Base-by-base conservation (phyloP, 2,113 vertebrate genomes). In the Peucedramus taeniatus region DNA sequence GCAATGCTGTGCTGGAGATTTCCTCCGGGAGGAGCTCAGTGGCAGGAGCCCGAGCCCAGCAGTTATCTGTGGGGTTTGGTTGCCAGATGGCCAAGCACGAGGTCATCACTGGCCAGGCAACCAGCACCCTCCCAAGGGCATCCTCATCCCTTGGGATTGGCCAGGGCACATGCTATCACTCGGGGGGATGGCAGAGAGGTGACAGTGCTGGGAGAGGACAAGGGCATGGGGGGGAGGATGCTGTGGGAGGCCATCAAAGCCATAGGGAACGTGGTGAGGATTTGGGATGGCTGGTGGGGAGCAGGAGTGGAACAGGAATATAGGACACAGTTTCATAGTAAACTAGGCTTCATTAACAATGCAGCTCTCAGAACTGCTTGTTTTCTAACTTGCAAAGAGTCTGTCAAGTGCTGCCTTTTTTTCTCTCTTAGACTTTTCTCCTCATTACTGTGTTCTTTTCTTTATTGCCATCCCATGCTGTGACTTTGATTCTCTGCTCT, bases 401-500 rank as follows among this genome's bases (percentile, higher is more conserved):
- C 94, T 97, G 95, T 96, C 87, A 96, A 96, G 83, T 95, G 86
- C 77, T 90, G 87, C 77, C 85, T 94, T 94, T 92, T 96, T 96
- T 96, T 66, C 79, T 85, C 81, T 79, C 79, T 64, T 35, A 96
- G 90, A 86, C 85, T 90, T 70, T 92, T 64, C 90, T 93, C 76
- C 94, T 97, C 96, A 94, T 96, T 96, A 96, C 90, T 93, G 72
- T 94, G 71, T 96, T 96, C 94, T 95, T 95, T 90, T 87, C 87
- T 94, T 94, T 80, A 95, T 86, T 97, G 90, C 91, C 78, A 82
- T 94, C 88, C 89, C 95, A 97, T 97, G 97, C 96, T 97, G 96
- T 96, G 95, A 92, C 93, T 97, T 97, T 96, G 96, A 97, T 97
- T 96, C 90, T 80, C 83, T 89, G 61, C 74, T 96, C 89, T 83